These are phyloP conservation scores for Paedocypris micromegethes DNA, from an alignment of 2,797 vertebrate genomes.

Conservation along the genomic window DNA sequence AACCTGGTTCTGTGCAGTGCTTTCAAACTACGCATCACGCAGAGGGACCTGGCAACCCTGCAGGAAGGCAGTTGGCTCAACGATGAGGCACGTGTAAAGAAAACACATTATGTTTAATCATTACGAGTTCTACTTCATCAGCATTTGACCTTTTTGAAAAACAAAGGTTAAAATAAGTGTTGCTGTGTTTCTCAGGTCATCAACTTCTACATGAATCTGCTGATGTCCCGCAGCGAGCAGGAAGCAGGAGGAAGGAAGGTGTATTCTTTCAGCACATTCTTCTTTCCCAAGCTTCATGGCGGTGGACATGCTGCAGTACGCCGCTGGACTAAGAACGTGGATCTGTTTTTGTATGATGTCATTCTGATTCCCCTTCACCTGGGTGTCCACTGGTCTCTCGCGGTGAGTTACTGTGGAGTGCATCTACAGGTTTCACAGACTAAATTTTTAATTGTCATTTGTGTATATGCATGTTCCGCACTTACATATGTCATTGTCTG, in stretches of 20 bases:
- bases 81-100: constrained; percentile 76
- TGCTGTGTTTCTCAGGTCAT: constrained; percentile 69
- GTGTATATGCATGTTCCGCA: too few relatives aligned
- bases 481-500: too few relatives aligned
- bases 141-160: too few relatives aligned
- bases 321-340: constrained; percentile 86
- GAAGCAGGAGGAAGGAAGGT: constrained; percentile 63
- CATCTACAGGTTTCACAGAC: neutral
- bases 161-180: neutral
- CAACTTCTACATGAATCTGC: constrained; percentile 90
- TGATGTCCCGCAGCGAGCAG: constrained; percentile 74
- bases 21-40: constrained; percentile 84
- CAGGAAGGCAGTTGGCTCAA: constrained; percentile 83
- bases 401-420: constrained; percentile 59
- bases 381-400: constrained; percentile 82
- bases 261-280: constrained; percentile 88
- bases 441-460: neutral
- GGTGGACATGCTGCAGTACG: constrained; percentile 76
- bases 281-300: constrained; percentile 78
- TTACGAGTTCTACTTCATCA: too few relatives aligned
- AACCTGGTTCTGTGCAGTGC: constrained; percentile 80
- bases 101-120: too few relatives aligned
- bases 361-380: constrained; percentile 85
- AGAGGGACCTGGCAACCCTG: constrained; percentile 82
- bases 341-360: constrained; percentile 81